Evolutionary conservation across 2,888 invertebrate species (phyloP).

Genomic region (Dinocampus coccinellae): DNA sequence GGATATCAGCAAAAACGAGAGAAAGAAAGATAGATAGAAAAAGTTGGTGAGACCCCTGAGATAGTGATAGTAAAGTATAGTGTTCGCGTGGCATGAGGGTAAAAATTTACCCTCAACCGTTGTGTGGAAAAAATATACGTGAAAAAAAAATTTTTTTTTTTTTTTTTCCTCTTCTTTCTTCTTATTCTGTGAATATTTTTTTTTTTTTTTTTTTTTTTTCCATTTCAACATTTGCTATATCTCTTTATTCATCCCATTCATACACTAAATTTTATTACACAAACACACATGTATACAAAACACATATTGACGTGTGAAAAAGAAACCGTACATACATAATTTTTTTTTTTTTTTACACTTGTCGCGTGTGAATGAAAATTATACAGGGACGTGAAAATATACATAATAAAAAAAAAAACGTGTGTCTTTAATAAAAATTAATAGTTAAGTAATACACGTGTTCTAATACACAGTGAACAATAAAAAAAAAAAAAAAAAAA

Average conservation of each 20-base stretch:
- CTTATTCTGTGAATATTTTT: background rate
- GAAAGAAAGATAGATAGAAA: background rate
- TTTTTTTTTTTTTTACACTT: background rate
- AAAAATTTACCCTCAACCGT: conserved; percentile 31
- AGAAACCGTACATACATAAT: background rate
- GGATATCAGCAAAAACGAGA: conserved; percentile 26
- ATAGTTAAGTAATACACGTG: background rate
- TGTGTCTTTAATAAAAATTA: background rate
- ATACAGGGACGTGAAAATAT: background rate
- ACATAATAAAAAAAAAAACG: background rate
- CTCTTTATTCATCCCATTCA: background rate
- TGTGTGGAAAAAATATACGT: conserved; percentile 21
- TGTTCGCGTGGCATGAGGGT: conserved; percentile 19
- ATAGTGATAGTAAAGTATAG: conserved; percentile 30
- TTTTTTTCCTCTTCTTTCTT: conserved; percentile 14
- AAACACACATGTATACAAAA: conserved; percentile 19
- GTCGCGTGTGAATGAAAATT: background rate
- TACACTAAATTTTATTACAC: conserved; percentile 6
- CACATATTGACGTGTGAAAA: conserved; percentile 26
- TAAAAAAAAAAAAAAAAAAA: no score
- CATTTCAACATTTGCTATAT: no score
- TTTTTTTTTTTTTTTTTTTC: conserved; percentile 20
- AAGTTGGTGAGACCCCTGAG: conserved; percentile 6
- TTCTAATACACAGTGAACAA: background rate
- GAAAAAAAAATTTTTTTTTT: conserved; percentile 2